Evolutionary conservation across 2,113 vertebrate genomes (phyloP), one percentile per base, ranked within the genome.

Genomic region (Paracanthobrama guichenoti): DNA sequence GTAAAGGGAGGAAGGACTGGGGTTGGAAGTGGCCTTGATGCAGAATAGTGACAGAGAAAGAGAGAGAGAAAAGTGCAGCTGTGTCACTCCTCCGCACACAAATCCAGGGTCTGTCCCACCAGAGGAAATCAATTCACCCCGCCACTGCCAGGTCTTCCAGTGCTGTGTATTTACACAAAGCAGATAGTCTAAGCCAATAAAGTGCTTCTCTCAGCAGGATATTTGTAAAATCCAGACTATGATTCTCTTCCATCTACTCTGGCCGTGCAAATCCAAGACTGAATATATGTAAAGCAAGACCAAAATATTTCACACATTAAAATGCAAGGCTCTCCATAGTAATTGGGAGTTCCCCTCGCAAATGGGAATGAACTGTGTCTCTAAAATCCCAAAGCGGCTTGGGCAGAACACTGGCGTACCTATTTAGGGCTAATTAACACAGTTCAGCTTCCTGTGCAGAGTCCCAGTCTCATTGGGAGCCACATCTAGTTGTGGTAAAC

Each of bases 121-220:
- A 67, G 44, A 67, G 60, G 73, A 79, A 82, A 86, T 78, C 80
- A 71, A 86, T 78, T 60, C 80, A 60, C 80, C 73, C 13, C 2
- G 26, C 62, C n/a, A 42, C 66, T 73, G 42, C 44, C 64, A 74
- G 24, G 71, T 16, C 24, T 64, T 77, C 44, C 77, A 75, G 50
- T 26, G 12, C 44, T 35, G 31, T 77, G 79, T 81, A 60, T 78
- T 87, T 85, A 83, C 73, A 83, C 66, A 28, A 77, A 78, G 73
- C 48, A 78, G 71, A 82, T 77, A 69, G 53, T 80, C 50, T 26
- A 57, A 85, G 55, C 73, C 81, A 80, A 82, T 83, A 78, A 79
- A 79, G 75, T 42, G 42, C 16, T 69, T 39, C 62, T 74, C 77
- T 71, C 42, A 84, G 69, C 69, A 46, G 50, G 57, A 75, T 16